These are phyloP conservation scores for Marisa cornuarietis DNA, from an alignment of 1,140 invertebrate species.

Conservation along the genomic window DNA sequence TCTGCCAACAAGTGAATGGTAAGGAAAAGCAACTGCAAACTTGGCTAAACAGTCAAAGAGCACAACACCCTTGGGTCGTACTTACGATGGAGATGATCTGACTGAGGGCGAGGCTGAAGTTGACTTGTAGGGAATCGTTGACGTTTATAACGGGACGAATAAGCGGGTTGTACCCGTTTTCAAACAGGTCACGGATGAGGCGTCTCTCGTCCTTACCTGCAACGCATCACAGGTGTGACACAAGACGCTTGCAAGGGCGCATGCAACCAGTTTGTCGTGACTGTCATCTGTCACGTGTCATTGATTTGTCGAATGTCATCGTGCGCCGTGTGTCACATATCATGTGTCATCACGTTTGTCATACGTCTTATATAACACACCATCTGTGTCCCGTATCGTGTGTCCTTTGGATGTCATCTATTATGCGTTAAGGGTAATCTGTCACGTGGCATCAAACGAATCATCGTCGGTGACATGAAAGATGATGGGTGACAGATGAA, in stretches of 20 bases:
- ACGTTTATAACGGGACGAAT: constrained; percentile 98
- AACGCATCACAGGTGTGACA: neutral
- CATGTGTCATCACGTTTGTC: no score
- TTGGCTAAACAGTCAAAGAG: no score
- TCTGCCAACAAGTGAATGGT: no score
- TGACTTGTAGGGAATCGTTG: constrained; percentile 95
- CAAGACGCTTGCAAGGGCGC: no score
- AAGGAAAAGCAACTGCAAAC: no score
- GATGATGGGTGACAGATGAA: neutral
- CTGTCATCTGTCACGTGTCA: no score
- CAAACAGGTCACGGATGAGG: constrained; percentile 93
- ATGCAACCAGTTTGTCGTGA: no score
- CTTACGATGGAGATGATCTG: constrained; percentile 99
- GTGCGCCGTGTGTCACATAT: neutral
- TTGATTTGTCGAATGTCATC: neutral
- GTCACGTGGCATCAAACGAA: neutral
- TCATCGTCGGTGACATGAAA: constrained; percentile 1
- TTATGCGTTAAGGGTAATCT: no score
- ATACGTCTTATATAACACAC: no score
- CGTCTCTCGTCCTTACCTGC: constrained; percentile 42
- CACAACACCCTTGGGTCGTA: constrained; percentile 37
- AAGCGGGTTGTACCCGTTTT: constrained; percentile 96
- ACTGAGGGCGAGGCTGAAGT: constrained; percentile 96
- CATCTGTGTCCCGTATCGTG: neutral
- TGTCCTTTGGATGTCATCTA: no score